Evolutionary conservation across 2,113 vertebrate species (phyloP), one percentile per base, ranked within the genome.

Genomic region (Agapornis roseicollis): DNA sequence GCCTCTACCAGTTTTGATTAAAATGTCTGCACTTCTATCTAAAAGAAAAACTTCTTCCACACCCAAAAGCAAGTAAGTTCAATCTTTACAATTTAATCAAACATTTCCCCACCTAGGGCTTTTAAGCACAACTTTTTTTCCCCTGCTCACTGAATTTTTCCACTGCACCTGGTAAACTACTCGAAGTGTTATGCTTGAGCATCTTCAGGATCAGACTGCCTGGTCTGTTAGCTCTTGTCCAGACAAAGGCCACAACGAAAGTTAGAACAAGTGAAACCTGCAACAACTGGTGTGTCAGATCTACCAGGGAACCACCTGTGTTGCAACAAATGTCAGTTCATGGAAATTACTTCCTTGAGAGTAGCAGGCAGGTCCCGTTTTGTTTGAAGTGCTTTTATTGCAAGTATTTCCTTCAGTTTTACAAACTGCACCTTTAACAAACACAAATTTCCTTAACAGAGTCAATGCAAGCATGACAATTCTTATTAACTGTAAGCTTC

Each of bases 321-420:
- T 96, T 96, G 93, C 86, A 96, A 94, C 41, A 88, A 11, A 10
- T 17, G 6, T 50, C 70, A 37, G 15, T 82, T 35, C 74, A 88
- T 44, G 94, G 77, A 96, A 91, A 72, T 78, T 74, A 96, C 96
- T 97, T 97, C 97, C 94, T 97, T 95, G 41, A 94, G 87, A 90
- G 89, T 85, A 91, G 11, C 7, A 66, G 25, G 23, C 71, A 82
- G 42, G 66, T 93, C 28, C 61, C 47, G 9, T 42, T 95, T 61
- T 49, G 64, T 90, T 56, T 85, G 69, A 89, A 95, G 39, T 80
- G 47, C 37, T 82, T 92, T 89, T 82, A 80, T 49, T 78, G 61
- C 90, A 88, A 88, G 25, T 35, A 71, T 64, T 93, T 95, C 79
- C 69, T 79, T 79, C 77, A 56, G 33, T 52, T 94, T 94, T 83